Base-by-base conservation (phyloP, 2,797 vertebrate genomes). In the Poeciliopsis gracilis region DNA sequence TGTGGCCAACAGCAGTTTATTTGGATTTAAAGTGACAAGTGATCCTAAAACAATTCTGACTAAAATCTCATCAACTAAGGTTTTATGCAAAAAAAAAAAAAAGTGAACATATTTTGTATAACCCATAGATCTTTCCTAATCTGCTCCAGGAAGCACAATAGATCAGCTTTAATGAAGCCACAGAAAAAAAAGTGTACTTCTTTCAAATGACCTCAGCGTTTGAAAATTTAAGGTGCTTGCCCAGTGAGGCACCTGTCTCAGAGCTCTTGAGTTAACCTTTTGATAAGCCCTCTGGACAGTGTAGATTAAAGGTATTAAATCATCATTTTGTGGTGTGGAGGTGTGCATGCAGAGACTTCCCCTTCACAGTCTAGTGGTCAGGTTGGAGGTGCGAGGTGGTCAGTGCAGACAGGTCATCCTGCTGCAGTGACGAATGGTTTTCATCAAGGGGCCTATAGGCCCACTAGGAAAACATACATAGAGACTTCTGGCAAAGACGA, bases 221-320 rank as follows among this genome's bases (percentile, higher is more conserved):
- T 49, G 72, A 75, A 85, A 87, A 80, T 66, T 55, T 41, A 72
- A 61, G 49, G 47, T 45, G 47, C 73, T 61, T 77, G 83, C 83
- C 76, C 38, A 74, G 16, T 75, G 75, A 71, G 67, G 66, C 87
- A 71, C 87, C 82, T 84, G 73, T 90, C 84, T 87, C 77, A 41
- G 76, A 85, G 84, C 88, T 97, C 96, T 96, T 95, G 95, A 77
- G 82, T 88, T 91, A 92, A 95, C 93, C 94, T 93, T 95, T 95
- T 92, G 92, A 95, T 93, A 92, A 92, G 89, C 91, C 92, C 92
- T 93, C 11, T 96, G 96, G 96, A 96, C 95, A 94, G 95, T 90
- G 95, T 95, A 96, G 97, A 98, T 98, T 97, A 98, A 97, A 97
- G 96, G 96, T 96, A 97, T 97, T 98, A 98, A 98, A 99, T 98